Evolutionary conservation across 2,888 invertebrate genomes (phyloP), one percentile per base, ranked within the genome.

Genomic region (Amorpha juglandis): DNA sequence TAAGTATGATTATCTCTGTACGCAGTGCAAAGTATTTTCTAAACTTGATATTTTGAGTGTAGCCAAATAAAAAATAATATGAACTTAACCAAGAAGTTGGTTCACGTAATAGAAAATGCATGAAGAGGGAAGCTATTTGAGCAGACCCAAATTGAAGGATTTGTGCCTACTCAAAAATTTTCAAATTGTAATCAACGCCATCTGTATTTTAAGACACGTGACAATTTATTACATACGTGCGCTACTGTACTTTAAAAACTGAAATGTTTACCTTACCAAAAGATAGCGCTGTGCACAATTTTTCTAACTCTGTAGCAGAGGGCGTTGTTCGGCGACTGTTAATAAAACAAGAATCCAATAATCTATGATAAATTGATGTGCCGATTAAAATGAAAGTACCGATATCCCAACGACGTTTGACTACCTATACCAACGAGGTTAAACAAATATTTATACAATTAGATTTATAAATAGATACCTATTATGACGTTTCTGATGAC

Each of bases 311-410:
- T 48, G n/a, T 38, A 55, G 11, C 48, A 63, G 38, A 63, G 33
- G 51, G 38, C 51, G 51, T 38, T 38, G 33, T 33, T 50, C 35
- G 35, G 19, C 16, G 6, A 6, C 1, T 11, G 42, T 58, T 38
- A 58, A 58, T 58, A 58, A 58, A 58, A 58, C 58, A 58, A 42
- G 35, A 42, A 58, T 58, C 58, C 42, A 58, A 58, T 58, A 58
- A 58, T 42, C 58, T 58, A 58, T 58, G 58, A 58, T 58, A 58
- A 58, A 58, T 58, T 58, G 42, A 58, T 58, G 58, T 42, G 58
- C 19, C 58, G 12, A 58, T 58, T 58, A 58, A 42, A 58, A 58
- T 58, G 38, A 42, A 58, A 58, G 58, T 42, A 58, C 58, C 42
- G 42, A 58, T 58, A 58, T 42, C 42, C 58, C 38, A 58, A 58